These are phyloP conservation scores for Malacoctenus gilli DNA, from an alignment of 2,797 vertebrate genomes.

Conservation along the genomic window DNA sequence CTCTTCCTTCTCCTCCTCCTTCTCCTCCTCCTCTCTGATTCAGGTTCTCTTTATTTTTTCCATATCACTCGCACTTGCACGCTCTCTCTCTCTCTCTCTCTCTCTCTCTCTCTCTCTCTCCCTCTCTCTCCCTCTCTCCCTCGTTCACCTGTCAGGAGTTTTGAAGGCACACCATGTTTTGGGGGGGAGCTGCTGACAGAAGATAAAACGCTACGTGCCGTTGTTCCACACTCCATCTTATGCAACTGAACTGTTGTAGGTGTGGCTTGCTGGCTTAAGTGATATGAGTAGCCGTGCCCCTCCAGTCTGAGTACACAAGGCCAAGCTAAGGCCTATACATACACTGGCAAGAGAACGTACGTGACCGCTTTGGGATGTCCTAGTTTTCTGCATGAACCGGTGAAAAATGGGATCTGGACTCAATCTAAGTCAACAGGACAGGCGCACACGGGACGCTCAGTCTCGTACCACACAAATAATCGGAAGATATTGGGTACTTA, in stretches of 20 bases:
- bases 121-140: conserved; percentile 13
- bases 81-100: conserved; percentile 14
- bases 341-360: too few relatives aligned
- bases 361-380: too few relatives aligned
- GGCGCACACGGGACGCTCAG: too few relatives aligned
- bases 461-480: too few relatives aligned
- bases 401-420: too few relatives aligned
- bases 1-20: too few relatives aligned
- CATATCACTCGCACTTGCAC: too few relatives aligned
- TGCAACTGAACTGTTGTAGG: conserved; percentile 52
- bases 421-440: too few relatives aligned
- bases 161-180: conserved; percentile 61
- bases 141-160: conserved; percentile 67
- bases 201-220: conserved; percentile 70
- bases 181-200: conserved; percentile 63
- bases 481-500: too few relatives aligned
- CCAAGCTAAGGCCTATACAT: neutral
- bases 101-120: conserved; percentile 15
- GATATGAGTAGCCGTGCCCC: conserved; percentile 6
- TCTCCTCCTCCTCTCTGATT: conserved; percentile 31
- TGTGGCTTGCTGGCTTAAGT: conserved; percentile 33
- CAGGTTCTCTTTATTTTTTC: conserved; percentile 4
- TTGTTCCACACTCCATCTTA: conserved; percentile 61
- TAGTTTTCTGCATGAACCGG: too few relatives aligned
- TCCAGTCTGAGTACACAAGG: neutral